Conservation (phyloP, 2,888 invertebrate genomes). For the Auanema freiburgensis region DNA sequence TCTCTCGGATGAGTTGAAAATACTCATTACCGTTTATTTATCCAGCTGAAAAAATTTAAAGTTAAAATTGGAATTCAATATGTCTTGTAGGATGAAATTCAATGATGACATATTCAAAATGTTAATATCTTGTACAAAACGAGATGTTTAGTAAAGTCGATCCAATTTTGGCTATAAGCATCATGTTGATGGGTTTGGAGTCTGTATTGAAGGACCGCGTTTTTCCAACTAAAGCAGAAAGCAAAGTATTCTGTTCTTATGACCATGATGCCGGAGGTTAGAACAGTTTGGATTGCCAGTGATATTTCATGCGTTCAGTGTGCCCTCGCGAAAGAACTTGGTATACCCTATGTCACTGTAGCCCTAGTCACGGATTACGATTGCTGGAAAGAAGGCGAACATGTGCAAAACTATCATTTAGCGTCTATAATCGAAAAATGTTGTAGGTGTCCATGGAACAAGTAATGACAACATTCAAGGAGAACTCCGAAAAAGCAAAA, state of each 20-base stretch:
- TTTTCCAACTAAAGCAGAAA: constrained; percentile 73
- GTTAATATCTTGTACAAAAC: too few relatives aligned
- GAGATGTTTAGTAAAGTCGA: too few relatives aligned
- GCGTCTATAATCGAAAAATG: not conserved
- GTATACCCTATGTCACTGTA: constrained; percentile 85
- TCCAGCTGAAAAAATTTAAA: too few relatives aligned
- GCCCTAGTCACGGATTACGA: constrained; percentile 98
- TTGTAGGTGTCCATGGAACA: constrained; percentile 40
- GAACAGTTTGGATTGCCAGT: not conserved
- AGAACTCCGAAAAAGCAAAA: constrained; percentile 46
- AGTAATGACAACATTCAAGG: constrained; percentile 45
- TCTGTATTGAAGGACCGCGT: constrained; percentile 78
- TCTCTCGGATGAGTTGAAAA: too few relatives aligned
- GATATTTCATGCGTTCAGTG: constrained; percentile 70
- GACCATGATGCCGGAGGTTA: constrained; percentile 94
- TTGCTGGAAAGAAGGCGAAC: constrained; percentile 79
- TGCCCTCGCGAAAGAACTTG: constrained; percentile 88
- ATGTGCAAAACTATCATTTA: constrained; percentile 18
- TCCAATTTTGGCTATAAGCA: constrained; percentile 67
- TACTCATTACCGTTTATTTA: too few relatives aligned
- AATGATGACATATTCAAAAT: too few relatives aligned
- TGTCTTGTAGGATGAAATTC: too few relatives aligned
- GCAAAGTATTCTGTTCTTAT: constrained; percentile 83
- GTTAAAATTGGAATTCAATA: too few relatives aligned
- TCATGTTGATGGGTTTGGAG: constrained; percentile 75